phyloP scores from a whole-genome alignment of 2,797 vertebrate genomes.

The Momotus momota region DNA sequence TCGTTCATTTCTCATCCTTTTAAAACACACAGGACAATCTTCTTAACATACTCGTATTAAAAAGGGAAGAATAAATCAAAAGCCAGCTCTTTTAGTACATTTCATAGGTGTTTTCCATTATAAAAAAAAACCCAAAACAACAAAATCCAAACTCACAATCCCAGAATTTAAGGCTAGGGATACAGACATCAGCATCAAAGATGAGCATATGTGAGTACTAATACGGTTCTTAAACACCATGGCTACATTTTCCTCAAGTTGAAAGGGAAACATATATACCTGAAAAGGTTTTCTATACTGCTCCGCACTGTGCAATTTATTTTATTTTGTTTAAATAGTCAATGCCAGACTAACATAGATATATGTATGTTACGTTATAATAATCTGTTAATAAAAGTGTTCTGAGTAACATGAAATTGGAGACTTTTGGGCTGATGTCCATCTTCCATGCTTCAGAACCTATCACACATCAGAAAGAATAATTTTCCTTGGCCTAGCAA shows the following conservation, averaged over 20 bases:
- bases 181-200: neutral
- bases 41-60: neutral
- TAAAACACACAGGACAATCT: neutral
- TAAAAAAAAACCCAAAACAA: neutral
- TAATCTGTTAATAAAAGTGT: neutral
- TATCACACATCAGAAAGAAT: neutral
- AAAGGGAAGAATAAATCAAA: neutral
- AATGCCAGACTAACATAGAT: neutral
- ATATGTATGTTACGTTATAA: neutral
- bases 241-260: neutral
- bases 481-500: neutral
- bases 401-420: neutral
- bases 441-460: neutral
- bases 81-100: neutral
- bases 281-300: neutral
- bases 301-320: neutral
- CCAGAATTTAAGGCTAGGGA: neutral
- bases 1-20: neutral
- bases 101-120: neutral
- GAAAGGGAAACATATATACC: neutral
- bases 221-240: neutral
- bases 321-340: neutral
- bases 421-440: neutral
- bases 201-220: neutral
- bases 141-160: neutral